phyloP scores from a whole-genome alignment of 2,113 vertebrate species.

The Mormyrus lacerda region DNA sequence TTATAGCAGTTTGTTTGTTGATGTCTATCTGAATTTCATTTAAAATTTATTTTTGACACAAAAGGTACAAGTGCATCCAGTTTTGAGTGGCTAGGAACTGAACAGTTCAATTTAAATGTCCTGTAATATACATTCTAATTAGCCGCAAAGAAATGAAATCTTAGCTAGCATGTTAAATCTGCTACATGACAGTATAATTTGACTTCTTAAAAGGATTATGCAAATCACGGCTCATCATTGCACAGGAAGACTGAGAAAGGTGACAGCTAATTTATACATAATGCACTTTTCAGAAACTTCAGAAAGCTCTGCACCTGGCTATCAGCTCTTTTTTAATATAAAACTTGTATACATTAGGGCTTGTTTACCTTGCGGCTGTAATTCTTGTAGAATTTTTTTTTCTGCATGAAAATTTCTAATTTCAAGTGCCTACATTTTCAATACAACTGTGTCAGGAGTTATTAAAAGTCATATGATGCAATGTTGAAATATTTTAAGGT shows the following conservation, averaged over 20 bases:
- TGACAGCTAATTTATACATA: slow-evolving; percentile 94
- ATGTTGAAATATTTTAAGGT: slow-evolving; percentile 9
- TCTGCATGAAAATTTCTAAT: slow-evolving; percentile 25
- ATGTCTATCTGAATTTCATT: background rate
- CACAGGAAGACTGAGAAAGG: slow-evolving; percentile 83
- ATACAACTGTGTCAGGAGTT: background rate
- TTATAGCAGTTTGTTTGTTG: background rate
- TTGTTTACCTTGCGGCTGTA: slow-evolving; percentile 47
- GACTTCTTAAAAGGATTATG: slow-evolving; percentile 95
- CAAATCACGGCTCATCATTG: slow-evolving; percentile 90
- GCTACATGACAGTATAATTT: slow-evolving; percentile 96
- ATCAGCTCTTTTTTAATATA: slow-evolving; percentile 60
- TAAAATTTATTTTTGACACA: slow-evolving; percentile 21
- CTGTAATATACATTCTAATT: slow-evolving; percentile 89
- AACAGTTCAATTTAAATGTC: slow-evolving; percentile 72
- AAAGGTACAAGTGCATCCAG: slow-evolving; percentile 35
- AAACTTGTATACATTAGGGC: slow-evolving; percentile 35
- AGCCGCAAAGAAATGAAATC: slow-evolving; percentile 80
- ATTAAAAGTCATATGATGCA: background rate
- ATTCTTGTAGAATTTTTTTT: slow-evolving; percentile 20
- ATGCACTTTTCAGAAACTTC: slow-evolving; percentile 85
- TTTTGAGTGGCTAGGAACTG: slow-evolving; percentile 26
- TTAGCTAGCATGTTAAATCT: slow-evolving; percentile 92
- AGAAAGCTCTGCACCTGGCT: slow-evolving; percentile 79
- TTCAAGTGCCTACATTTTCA: background rate